A percentile compares a stretch with the other conserved stretches of the same genome.
Conservation (phyloP, 2,113 vertebrate species). For the Zosterops lateralis region DNA sequence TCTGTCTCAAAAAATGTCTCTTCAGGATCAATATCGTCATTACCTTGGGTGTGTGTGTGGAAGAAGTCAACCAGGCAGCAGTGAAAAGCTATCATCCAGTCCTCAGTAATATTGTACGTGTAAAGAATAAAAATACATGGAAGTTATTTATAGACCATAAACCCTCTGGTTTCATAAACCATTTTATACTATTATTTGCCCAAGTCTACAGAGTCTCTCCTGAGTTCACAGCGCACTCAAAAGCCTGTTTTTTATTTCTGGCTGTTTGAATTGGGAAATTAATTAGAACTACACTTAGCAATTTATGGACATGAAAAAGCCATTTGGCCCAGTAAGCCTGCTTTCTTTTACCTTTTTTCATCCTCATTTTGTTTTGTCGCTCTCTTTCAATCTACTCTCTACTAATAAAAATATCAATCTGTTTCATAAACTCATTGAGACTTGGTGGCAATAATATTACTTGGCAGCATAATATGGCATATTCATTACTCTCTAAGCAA, state of each 20-base stretch:
- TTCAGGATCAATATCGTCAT: conserved; percentile 75
- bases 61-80: conserved; percentile 73
- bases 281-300: conserved; percentile 69
- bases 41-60: conserved; percentile 67
- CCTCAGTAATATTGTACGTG: conserved; percentile 74
- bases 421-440: conserved; percentile 55
- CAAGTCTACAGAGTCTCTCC: conserved; percentile 50
- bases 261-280: conserved; percentile 65
- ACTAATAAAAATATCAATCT: conserved; percentile 62
- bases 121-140: conserved; percentile 73
- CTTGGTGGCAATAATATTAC: conserved; percentile 38
- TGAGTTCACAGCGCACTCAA: conserved; percentile 55
- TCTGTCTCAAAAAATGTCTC: conserved; percentile 68
- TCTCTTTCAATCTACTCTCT: conserved; percentile 25
- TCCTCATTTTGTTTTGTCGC: conserved; percentile 23
- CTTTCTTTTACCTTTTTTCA: conserved; percentile 38
- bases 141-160: conserved; percentile 77
- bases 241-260: conserved; percentile 62
- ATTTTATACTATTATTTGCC: conserved; percentile 69
- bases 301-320: conserved; percentile 66
- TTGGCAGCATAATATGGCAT: conserved; percentile 39
- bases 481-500: conserved; percentile 52
- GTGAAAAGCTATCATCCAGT: conserved; percentile 75
- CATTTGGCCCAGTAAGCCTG: conserved; percentile 49
- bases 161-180: conserved; percentile 75